Base-by-base conservation (phyloP, 2,797 vertebrate genomes). In the Phaenicophaeus curvirostris region DNA sequence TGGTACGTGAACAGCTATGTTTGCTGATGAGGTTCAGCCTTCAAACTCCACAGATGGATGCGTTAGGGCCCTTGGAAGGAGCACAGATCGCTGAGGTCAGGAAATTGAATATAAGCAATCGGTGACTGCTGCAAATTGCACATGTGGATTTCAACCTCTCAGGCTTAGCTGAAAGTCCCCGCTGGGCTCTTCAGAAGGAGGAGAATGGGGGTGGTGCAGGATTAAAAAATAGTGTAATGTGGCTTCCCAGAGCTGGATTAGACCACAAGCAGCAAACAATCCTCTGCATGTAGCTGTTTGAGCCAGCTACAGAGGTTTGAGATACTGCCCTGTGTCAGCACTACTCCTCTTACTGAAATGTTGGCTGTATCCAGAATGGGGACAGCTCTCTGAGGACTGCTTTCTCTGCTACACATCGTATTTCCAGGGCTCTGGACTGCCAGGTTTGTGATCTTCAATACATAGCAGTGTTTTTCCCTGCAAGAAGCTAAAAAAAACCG, bases 361-460 rank as follows among this genome's bases (percentile, higher is more conserved):
- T 19, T 79, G 84, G 53, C 86, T 79, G 68, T 5, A 18, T 53
- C 63, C 86, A 85, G 90, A 95, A 92, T 2, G 68, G 66, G 93
- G 94, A 87, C 93, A 89, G 90, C 93, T 95, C 95, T 93, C 94
- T 8, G 53, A 87, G 86, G 95, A 85, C 54, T 57, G 23, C 0
- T 63, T 87, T 68, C 87, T 82, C 25, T 46, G 57, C 78, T 63
- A 7, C 54, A 13, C 55, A 33, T 41, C 8, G 1, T 11, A 31
- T 71, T 95, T 94, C 88, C 72, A 94, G 55, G 8, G 10, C 88
- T 42, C 67, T 77, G 78, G 57, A 50, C 50, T 69, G 77, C 67
- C 57, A 71, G 48, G 5, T 46, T 89, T 19, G 65, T 74, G 71
- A 73, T 61, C 21, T 85, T 85, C 0, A 0, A 25, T 74, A 6